Evolutionary conservation across 2,888 invertebrate genomes (phyloP).

Genomic region (Drosophila mimica): DNA sequence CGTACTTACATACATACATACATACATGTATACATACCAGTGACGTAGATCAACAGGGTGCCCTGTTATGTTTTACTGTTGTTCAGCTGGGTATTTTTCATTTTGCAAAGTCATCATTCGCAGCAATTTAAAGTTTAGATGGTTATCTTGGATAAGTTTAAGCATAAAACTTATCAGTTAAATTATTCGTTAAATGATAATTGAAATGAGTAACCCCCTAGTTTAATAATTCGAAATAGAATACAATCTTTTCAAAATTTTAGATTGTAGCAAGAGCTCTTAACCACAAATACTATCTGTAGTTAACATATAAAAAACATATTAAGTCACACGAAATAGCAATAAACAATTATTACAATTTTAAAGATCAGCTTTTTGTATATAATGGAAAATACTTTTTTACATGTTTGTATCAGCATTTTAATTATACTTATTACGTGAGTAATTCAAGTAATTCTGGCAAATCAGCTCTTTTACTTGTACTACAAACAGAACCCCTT

Average conservation of each 20-base stretch:
- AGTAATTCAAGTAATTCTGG: not conserved
- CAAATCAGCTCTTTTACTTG: not conserved
- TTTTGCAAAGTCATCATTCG: not conserved
- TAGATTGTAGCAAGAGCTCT: not conserved
- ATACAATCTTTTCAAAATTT: not conserved
- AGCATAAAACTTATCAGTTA: not conserved
- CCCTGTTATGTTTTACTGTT: not conserved
- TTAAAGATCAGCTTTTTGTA: not conserved
- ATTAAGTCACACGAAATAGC: not conserved
- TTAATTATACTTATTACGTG: not conserved
- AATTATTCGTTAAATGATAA: not conserved
- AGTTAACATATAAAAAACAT: not conserved
- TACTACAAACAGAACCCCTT: not conserved
- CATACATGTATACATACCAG: constrained; percentile 45
- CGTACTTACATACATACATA: constrained; percentile 22
- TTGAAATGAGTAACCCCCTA: not conserved
- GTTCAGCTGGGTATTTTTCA: not conserved
- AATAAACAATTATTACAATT: not conserved
- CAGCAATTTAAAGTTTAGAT: not conserved
- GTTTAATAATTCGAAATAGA: not conserved
- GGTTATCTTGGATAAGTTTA: not conserved
- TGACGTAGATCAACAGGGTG: constrained; percentile 15
- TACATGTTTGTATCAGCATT: not conserved
- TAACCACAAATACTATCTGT: not conserved
- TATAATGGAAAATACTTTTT: not conserved